phyloP scores from a whole-genome alignment of 2,888 invertebrate species.

The Acronicta aceris region DNA sequence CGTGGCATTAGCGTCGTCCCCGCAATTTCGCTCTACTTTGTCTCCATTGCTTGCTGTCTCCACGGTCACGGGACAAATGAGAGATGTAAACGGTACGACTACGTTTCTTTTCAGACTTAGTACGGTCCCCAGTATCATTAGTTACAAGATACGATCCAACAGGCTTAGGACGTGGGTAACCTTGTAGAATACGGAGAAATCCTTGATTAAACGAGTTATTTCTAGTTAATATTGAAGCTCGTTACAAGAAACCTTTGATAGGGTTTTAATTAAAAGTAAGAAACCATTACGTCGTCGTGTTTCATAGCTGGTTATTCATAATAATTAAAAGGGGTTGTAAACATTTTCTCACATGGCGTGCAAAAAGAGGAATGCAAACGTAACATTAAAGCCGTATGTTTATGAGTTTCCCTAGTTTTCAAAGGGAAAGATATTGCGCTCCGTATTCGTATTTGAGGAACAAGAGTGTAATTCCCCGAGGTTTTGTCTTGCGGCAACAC shows the following conservation, averaged over 20 bases:
- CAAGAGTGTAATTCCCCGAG: slow-evolving; percentile 85
- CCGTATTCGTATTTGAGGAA: slow-evolving; percentile 81
- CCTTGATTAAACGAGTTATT: slow-evolving; percentile 42
- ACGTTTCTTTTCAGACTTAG: slow-evolving; percentile 67
- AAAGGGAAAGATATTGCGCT: slow-evolving; percentile 84
- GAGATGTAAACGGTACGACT: slow-evolving; percentile 71
- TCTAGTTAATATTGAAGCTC: slow-evolving; percentile 20
- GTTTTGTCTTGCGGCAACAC: slow-evolving; percentile 85
- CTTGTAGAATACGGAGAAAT: slow-evolving; percentile 25
- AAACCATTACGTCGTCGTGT: slow-evolving; percentile 15
- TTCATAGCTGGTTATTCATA: slow-evolving; percentile 32
- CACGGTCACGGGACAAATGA: slow-evolving; percentile 74
- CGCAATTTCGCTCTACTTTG: slow-evolving; percentile 81
- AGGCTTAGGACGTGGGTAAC: slow-evolving; percentile 30
- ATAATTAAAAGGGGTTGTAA: slow-evolving; percentile 54
- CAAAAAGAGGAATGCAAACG: slow-evolving; percentile 70
- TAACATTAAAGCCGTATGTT: slow-evolving; percentile 78
- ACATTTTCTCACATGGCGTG: slow-evolving; percentile 63
- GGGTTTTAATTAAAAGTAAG: slow-evolving; percentile 39
- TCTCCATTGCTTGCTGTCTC: slow-evolving; percentile 78
- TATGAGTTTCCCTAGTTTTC: slow-evolving; percentile 82
- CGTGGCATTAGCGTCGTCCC: slow-evolving; percentile 71
- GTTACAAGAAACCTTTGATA: slow-evolving; percentile 26
- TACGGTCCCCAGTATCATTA: slow-evolving; percentile 63
- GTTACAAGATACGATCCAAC: slow-evolving; percentile 65